A percentile compares a stretch with the other conserved stretches of the same genome.
Conservation (phyloP, 2,888 invertebrate species). For the Subacronicta megacephala region DNA sequence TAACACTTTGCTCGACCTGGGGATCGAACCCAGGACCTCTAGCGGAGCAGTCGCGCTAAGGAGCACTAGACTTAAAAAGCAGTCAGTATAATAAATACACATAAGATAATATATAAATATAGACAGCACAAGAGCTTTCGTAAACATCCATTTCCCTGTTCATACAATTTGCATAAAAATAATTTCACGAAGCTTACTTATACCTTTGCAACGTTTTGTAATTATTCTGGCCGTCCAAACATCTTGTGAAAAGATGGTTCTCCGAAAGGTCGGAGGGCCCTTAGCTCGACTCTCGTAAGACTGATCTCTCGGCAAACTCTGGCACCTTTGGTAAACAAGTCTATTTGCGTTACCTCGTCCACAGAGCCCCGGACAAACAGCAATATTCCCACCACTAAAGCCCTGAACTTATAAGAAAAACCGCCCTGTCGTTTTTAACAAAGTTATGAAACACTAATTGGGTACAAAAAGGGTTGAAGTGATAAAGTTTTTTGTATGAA, state of each 20-base stretch:
- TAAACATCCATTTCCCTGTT: not conserved
- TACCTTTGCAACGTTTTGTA: constrained; percentile 39
- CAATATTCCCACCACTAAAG: constrained; percentile 71
- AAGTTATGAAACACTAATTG: constrained; percentile 46
- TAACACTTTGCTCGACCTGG: no score
- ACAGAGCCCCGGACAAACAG: constrained; percentile 74
- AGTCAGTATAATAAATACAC: no score
- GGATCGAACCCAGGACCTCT: no score
- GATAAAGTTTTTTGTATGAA: constrained; percentile 37
- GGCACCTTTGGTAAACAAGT: constrained; percentile 71
- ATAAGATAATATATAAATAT: no score
- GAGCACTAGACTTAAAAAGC: no score
- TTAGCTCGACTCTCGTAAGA: constrained; percentile 49
- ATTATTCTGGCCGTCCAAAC: constrained; percentile 47
- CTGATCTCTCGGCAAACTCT: constrained; percentile 70
- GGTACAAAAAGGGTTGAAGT: constrained; percentile 41
- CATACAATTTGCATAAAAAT: constrained; percentile 9
- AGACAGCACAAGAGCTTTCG: not conserved
- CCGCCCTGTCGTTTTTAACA: constrained; percentile 27
- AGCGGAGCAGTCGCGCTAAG: no score
- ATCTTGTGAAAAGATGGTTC: constrained; percentile 36
- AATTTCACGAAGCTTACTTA: constrained; percentile 25
- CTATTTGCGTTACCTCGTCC: constrained; percentile 73
- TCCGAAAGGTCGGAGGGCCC: constrained; percentile 38
- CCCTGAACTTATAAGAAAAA: constrained; percentile 57